Evolutionary conservation across 2,113 vertebrate species (phyloP).

Genomic region (Ursus arctos): DNA sequence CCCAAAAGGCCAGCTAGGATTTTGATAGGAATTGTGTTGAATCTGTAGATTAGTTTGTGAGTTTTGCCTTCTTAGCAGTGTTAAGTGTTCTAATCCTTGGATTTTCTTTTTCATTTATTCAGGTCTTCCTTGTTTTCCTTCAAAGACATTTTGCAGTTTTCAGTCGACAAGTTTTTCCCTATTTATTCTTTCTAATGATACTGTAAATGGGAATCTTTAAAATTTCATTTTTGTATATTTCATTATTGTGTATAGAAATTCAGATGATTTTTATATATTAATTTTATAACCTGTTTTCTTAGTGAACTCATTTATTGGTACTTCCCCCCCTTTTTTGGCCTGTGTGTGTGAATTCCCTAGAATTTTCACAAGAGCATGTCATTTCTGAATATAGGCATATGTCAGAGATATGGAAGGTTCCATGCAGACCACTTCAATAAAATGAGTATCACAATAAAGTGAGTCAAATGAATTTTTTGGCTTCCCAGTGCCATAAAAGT

Average conservation of each 20-base stretch:
- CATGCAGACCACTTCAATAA: background rate
- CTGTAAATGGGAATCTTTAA: background rate
- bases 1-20: rapidly evolving
- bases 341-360: background rate
- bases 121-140: background rate
- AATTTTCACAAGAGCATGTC: background rate
- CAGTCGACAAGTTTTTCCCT: background rate
- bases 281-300: background rate
- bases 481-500: background rate
- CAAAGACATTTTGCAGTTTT: background rate
- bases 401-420: background rate
- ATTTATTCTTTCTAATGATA: background rate
- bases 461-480: background rate
- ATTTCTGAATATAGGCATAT: background rate
- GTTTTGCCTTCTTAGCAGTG: background rate
- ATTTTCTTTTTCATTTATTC: background rate
- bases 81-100: background rate
- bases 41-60: background rate
- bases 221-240: background rate
- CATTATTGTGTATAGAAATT: background rate
- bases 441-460: background rate
- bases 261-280: background rate
- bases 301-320: background rate
- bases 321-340: background rate
- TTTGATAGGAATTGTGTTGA: background rate